These are phyloP conservation scores for Trachelus troglodyta DNA, from an alignment of 2,888 invertebrate species.

Conservation along the genomic window DNA sequence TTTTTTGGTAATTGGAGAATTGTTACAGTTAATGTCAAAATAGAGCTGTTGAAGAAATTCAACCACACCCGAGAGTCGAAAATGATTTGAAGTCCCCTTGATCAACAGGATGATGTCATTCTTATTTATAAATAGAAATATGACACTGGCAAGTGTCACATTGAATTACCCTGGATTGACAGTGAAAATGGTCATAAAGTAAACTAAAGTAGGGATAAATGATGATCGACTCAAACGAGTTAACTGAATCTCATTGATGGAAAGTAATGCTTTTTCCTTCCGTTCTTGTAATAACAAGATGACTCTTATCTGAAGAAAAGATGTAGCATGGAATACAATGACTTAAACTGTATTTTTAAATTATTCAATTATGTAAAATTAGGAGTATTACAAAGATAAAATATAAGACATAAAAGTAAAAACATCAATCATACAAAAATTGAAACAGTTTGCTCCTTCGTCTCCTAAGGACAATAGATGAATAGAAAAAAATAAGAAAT, in stretches of 20 bases:
- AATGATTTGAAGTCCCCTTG: slow-evolving; percentile 32
- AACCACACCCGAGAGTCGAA: slow-evolving; percentile 15
- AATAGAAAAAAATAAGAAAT: background rate
- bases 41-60: background rate
- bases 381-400: background rate
- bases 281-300: background rate
- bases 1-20: slow-evolving; percentile 30
- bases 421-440: background rate
- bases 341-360: background rate
- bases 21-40: background rate
- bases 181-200: background rate
- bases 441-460: background rate
- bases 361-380: background rate
- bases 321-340: background rate
- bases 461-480: background rate
- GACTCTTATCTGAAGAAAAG: background rate
- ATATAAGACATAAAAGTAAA: background rate
- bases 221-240: background rate
- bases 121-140: slow-evolving; percentile 42
- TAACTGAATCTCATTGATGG: background rate
- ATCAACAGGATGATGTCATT: slow-evolving; percentile 41
- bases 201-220: background rate
- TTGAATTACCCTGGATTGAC: background rate
- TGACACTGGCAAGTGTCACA: slow-evolving; percentile 25
- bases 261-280: background rate